A percentile compares a stretch with the other conserved stretches of the same genome.
Conservation (phyloP, 2,888 invertebrate species). For the Buathra laborator region DNA sequence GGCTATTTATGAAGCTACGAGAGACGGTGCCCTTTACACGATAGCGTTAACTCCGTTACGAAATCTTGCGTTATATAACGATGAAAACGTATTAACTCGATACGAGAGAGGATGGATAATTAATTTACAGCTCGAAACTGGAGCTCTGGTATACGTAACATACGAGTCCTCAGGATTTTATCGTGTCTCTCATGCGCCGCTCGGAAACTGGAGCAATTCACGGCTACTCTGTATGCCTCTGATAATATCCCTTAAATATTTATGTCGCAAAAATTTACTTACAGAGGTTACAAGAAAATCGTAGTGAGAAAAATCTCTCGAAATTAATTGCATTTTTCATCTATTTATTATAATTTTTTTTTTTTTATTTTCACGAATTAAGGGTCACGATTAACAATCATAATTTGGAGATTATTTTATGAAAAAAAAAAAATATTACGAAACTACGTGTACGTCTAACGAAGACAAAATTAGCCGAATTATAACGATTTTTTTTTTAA, state of each 20-base stretch:
- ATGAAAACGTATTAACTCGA: constrained; percentile 22
- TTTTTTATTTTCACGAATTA: too few relatives aligned
- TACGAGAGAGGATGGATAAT: constrained; percentile 24
- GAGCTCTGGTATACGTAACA: constrained; percentile 14
- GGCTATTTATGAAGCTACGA: neutral
- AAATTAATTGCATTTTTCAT: neutral
- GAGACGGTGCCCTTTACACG: constrained; percentile 20
- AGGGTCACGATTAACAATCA: neutral
- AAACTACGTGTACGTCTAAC: neutral
- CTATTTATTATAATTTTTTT: neutral
- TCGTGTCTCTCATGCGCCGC: neutral
- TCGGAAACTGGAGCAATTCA: neutral
- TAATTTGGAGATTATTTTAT: neutral
- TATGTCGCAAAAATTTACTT: neutral
- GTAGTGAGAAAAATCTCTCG: neutral
- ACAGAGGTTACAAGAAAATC: neutral
- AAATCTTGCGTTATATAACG: constrained; percentile 11
- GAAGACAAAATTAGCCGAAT: neutral
- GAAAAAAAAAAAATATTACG: neutral
- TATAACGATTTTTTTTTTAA: neutral
- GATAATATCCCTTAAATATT: neutral
- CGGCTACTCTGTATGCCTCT: neutral
- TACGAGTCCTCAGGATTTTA: constrained; percentile 5
- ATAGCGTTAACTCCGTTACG: constrained; percentile 29
- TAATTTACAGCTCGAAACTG: constrained; percentile 37